These are phyloP conservation scores for Lamellibrachia satsuma DNA, from an alignment of 2,888 invertebrate species.

Conservation along the genomic window DNA sequence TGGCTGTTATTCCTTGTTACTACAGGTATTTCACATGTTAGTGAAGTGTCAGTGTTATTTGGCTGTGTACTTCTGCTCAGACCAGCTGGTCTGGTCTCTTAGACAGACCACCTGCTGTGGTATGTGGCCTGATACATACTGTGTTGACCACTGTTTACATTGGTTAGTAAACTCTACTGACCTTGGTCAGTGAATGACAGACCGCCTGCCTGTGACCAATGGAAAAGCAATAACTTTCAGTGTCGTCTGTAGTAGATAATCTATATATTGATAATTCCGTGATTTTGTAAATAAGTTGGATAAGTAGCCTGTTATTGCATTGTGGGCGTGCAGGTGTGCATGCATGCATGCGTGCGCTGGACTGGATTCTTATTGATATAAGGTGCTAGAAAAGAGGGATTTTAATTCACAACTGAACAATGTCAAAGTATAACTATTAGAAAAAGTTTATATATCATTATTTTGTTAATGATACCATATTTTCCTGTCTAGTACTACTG, in stretches of 20 bases:
- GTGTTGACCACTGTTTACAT: background rate
- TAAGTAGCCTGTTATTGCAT: background rate
- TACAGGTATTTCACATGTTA: background rate
- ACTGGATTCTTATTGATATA: background rate
- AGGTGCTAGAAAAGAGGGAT: no score
- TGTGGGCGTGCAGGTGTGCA: background rate
- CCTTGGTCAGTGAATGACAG: background rate
- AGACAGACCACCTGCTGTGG: constrained; percentile 5
- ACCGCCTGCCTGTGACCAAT: background rate
- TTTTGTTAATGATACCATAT: background rate
- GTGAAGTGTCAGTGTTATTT: background rate
- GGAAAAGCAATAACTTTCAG: background rate
- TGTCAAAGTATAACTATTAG: no score
- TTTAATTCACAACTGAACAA: background rate
- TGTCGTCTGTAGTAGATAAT: background rate
- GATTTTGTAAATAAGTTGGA: no score
- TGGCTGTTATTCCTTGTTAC: background rate
- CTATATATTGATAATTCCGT: background rate
- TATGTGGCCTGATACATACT: background rate
- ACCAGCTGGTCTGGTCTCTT: background rate
- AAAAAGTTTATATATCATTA: background rate
- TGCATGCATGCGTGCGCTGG: background rate
- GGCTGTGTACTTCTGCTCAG: background rate
- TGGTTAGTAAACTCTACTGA: background rate
- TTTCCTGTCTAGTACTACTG: background rate